These are phyloP conservation scores for Pollenia amentaria DNA, from an alignment of 2,888 invertebrate genomes.

Conservation along the genomic window DNA sequence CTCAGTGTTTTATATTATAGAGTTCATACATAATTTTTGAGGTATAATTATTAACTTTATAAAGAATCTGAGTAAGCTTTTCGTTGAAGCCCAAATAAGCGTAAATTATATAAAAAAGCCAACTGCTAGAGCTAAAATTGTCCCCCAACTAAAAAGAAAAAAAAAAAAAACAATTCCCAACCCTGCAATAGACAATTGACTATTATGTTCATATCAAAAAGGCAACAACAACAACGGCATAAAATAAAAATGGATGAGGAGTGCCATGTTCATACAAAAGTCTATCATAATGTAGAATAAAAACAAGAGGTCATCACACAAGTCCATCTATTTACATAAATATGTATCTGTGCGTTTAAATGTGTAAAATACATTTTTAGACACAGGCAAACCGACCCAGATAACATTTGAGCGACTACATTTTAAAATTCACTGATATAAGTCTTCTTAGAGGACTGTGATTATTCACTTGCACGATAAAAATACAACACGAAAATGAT, in stretches of 20 bases:
- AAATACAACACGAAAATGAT: too few relatives aligned
- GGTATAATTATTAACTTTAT: too few relatives aligned
- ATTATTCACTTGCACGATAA: too few relatives aligned
- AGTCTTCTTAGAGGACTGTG: too few relatives aligned
- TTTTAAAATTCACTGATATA: too few relatives aligned
- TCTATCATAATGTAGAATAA: slow-evolving; percentile 21
- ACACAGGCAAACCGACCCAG: background rate
- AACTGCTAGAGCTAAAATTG: too few relatives aligned
- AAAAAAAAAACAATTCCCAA: slow-evolving; percentile 6
- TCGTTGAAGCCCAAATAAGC: too few relatives aligned
- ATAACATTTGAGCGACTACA: background rate
- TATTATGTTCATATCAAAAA: slow-evolving; percentile 21
- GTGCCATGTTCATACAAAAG: slow-evolving; percentile 37
- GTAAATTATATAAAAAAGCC: too few relatives aligned
- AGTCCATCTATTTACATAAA: slow-evolving; percentile 24
- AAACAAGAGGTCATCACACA: slow-evolving; percentile 50
- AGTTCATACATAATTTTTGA: too few relatives aligned
- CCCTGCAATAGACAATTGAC: slow-evolving; percentile 40
- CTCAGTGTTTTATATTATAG: too few relatives aligned
- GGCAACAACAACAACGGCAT: background rate
- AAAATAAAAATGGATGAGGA: background rate
- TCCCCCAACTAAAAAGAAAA: too few relatives aligned
- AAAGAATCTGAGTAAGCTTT: too few relatives aligned
- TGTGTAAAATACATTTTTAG: slow-evolving; percentile 11
- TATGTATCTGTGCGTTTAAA: slow-evolving; percentile 25